Evolutionary conservation across 2,113 vertebrate genomes (phyloP).

Genomic region (Peromyscus polionotus): DNA sequence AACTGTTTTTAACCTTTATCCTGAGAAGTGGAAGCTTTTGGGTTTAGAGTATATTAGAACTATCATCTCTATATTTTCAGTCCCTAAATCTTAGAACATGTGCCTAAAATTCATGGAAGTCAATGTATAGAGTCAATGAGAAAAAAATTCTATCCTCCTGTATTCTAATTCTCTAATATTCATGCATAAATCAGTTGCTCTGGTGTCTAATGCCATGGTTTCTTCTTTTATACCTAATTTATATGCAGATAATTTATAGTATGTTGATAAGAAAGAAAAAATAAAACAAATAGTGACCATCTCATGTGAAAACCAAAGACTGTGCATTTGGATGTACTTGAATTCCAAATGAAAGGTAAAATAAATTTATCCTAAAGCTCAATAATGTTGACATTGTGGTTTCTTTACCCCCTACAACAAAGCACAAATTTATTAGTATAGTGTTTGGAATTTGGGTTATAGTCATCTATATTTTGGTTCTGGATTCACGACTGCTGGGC

Average conservation of each 20-base stretch:
- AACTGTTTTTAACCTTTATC: slow-evolving; percentile 46
- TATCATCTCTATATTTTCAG: slow-evolving; percentile 46
- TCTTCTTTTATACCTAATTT: slow-evolving; percentile 63
- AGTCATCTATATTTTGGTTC: neutral
- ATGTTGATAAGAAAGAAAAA: neutral
- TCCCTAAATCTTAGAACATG: slow-evolving; percentile 38
- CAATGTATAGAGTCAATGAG: neutral
- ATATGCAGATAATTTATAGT: slow-evolving; percentile 12
- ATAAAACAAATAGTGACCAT: neutral
- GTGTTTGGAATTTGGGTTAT: slow-evolving; percentile 26
- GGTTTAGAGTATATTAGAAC: slow-evolving; percentile 57
- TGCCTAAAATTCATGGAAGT: slow-evolving; percentile 14
- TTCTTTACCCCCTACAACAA: neutral
- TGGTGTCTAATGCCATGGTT: neutral
- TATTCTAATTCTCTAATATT: slow-evolving; percentile 13
- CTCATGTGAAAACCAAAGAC: neutral
- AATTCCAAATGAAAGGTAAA: slow-evolving; percentile 39
- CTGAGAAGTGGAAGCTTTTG: slow-evolving; percentile 55
- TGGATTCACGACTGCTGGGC: neutral
- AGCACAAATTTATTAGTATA: neutral
- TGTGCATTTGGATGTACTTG: slow-evolving; percentile 22
- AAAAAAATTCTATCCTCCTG: neutral
- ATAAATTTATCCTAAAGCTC: slow-evolving; percentile 18
- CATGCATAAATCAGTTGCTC: neutral
- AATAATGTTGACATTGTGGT: neutral